Evolutionary conservation across 1,140 invertebrate genomes (phyloP).

Genomic region (Stegodyphus mimosarum): DNA sequence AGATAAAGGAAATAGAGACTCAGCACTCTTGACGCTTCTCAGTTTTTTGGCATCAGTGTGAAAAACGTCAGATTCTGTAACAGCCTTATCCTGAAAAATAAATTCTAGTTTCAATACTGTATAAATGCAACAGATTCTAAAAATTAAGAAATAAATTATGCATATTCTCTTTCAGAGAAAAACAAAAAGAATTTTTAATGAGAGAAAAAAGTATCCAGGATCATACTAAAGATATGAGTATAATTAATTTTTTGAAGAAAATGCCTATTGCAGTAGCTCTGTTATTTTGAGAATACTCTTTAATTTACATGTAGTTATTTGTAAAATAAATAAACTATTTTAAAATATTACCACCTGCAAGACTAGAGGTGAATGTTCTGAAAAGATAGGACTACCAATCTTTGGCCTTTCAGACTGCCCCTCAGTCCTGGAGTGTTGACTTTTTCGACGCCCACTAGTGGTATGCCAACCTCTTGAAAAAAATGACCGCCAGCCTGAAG

Average conservation of each 20-base stretch:
- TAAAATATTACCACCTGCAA: conserved; percentile 1
- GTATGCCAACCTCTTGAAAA: conserved; percentile 69
- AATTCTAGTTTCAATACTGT: neutral
- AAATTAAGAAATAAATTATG: neutral
- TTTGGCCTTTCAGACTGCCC: conserved; percentile 32
- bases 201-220: too few relatives aligned
- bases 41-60: conserved; percentile 69
- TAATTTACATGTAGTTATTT: too few relatives aligned
- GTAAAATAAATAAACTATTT: too few relatives aligned
- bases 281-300: too few relatives aligned
- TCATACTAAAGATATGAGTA: too few relatives aligned
- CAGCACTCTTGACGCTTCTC: conserved; percentile 78
- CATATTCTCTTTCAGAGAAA: too few relatives aligned
- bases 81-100: conserved; percentile 63
- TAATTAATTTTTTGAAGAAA: too few relatives aligned
- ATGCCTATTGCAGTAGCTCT: too few relatives aligned
- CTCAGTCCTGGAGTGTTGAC: neutral
- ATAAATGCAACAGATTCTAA: neutral
- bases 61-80: conserved; percentile 63
- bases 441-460: conserved; percentile 67
- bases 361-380: conserved; percentile 20
- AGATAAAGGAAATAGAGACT: conserved; percentile 72
- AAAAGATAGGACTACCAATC: conserved; percentile 58
- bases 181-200: too few relatives aligned
- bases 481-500: conserved; percentile 83